Evolutionary conservation across 2,888 invertebrate genomes (phyloP).

Genomic region (Mythimna loreyi): DNA sequence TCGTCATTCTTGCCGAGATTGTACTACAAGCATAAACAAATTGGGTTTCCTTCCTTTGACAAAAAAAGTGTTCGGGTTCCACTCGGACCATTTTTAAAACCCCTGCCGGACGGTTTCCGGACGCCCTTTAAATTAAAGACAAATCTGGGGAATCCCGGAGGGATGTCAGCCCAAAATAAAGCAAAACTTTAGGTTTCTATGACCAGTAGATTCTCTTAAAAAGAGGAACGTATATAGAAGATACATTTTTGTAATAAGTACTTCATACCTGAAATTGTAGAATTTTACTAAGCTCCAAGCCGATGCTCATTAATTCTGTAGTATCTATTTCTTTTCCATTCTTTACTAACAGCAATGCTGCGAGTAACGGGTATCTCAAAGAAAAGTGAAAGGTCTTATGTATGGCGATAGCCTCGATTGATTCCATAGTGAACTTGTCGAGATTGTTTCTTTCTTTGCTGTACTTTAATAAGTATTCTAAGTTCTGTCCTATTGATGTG

Average conservation of each 20-base stretch:
- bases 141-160: too few species aligned
- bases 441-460: constrained; percentile 43
- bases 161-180: too few species aligned
- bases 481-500: constrained; percentile 34
- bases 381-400: constrained; percentile 22
- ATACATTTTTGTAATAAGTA: neutral
- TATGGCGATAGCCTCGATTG: constrained; percentile 24
- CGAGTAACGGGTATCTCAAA: constrained; percentile 31
- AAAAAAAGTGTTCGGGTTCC: too few species aligned
- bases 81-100: too few species aligned
- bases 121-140: too few species aligned
- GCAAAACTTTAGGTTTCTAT: too few species aligned
- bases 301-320: constrained; percentile 18
- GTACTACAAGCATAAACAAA: too few species aligned
- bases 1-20: too few species aligned
- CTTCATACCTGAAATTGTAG: constrained; percentile 41
- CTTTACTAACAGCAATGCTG: constrained; percentile 29
- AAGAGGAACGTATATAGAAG: too few species aligned
- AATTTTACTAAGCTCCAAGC: constrained; percentile 40
- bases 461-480: constrained; percentile 29
- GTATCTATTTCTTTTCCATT: constrained; percentile 24
- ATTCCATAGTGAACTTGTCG: constrained; percentile 39
- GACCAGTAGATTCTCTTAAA: too few species aligned
- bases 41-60: too few species aligned
- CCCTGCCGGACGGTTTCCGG: too few species aligned